Evolutionary conservation across 2,113 vertebrate genomes (phyloP).

Genomic region (Larimichthys polyactis): DNA sequence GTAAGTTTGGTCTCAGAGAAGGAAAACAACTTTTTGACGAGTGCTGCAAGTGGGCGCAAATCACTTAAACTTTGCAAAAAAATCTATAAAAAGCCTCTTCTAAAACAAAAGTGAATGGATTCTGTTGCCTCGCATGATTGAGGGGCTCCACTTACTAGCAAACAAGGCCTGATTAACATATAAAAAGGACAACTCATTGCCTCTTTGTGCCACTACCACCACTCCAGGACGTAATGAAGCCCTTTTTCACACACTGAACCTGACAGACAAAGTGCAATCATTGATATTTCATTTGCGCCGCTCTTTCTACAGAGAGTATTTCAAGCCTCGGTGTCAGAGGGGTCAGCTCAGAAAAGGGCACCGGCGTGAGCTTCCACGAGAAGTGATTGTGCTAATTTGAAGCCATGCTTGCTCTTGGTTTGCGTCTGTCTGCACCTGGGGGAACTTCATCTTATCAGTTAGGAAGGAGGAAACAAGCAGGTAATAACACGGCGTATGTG

Average conservation of each 20-base stretch:
- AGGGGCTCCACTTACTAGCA: conserved; percentile 10
- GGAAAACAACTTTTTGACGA: neutral
- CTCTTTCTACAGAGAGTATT: conserved; percentile 40
- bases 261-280: conserved; percentile 51
- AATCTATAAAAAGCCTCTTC: neutral
- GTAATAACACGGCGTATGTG: conserved; percentile 11
- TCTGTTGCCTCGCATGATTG: neutral
- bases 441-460: conserved; percentile 24
- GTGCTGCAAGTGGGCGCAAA: neutral
- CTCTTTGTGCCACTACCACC: conserved; percentile 4
- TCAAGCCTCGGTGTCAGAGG: conserved; percentile 21
- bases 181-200: conserved; percentile 30
- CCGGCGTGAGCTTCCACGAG: conserved; percentile 8
- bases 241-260: conserved; percentile 32
- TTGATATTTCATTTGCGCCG: conserved; percentile 53
- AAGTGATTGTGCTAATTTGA: conserved; percentile 33
- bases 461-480: neutral
- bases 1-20: neutral
- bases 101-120: neutral
- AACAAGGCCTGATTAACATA: conserved; percentile 45
- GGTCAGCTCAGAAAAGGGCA: conserved; percentile 54
- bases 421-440: conserved; percentile 22
- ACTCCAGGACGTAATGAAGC: conserved; percentile 43
- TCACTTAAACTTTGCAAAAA: neutral
- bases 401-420: conserved; percentile 14